These are phyloP conservation scores for Leptobrachium ailaonicum DNA, from an alignment of 2,113 vertebrate species.

Conservation along the genomic window DNA sequence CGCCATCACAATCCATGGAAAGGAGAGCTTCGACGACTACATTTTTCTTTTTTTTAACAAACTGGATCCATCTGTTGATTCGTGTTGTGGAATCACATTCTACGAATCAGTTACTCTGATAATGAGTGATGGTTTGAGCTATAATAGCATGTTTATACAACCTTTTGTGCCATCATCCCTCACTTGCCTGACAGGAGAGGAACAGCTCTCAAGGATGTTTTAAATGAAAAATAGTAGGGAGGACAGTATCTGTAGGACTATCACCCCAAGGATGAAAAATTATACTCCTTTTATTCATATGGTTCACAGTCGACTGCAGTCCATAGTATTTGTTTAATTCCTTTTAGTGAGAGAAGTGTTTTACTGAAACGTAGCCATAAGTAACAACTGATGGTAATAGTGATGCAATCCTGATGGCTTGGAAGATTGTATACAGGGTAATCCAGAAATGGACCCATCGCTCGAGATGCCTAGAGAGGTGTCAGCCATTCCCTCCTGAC, in stretches of 20 bases:
- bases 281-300: neutral
- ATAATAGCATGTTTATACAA: slow-evolving; percentile 36
- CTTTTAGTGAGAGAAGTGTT: too few relatives aligned
- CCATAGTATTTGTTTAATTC: too few relatives aligned
- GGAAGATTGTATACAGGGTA: too few relatives aligned
- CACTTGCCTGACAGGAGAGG: slow-evolving; percentile 34
- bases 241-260: neutral
- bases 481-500: too few relatives aligned
- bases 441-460: too few relatives aligned
- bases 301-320: too few relatives aligned
- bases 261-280: neutral
- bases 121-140: slow-evolving; percentile 32
- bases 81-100: slow-evolving; percentile 21
- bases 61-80: slow-evolving; percentile 28
- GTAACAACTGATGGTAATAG: too few relatives aligned
- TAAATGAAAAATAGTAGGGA: neutral
- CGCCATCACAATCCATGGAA: neutral
- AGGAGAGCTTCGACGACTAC: neutral
- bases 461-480: too few relatives aligned
- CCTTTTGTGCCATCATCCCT: slow-evolving; percentile 35
- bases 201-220: slow-evolving; percentile 36
- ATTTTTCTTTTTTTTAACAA: slow-evolving; percentile 2
- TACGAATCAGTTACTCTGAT: slow-evolving; percentile 12
- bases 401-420: too few relatives aligned
- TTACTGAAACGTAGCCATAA: too few relatives aligned